Conservation (phyloP, 2,888 invertebrate genomes). For the Alviniconcha strummeri region DNA sequence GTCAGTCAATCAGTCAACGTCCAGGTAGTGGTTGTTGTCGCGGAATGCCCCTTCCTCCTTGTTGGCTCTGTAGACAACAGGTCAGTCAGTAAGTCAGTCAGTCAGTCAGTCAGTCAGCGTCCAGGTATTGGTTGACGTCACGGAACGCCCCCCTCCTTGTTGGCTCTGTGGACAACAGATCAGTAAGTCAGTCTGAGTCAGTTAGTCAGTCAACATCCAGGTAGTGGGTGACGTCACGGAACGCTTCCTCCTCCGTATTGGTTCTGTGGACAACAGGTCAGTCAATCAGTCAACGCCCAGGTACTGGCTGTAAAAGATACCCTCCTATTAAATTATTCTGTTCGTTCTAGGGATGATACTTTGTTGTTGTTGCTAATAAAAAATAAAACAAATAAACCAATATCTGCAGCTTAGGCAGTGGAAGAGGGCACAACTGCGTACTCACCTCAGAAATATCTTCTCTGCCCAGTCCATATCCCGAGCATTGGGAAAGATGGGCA, state of each 20-base stretch:
- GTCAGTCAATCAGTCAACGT: too few species aligned
- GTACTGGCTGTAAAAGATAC: too few species aligned
- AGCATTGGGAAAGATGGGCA: slow-evolving; percentile 58
- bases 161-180: slow-evolving; percentile 11
- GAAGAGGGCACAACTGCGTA: too few species aligned
- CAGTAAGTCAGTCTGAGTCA: too few species aligned
- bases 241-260: slow-evolving; percentile 76
- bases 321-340: too few species aligned
- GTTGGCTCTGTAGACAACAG: slow-evolving; percentile 22
- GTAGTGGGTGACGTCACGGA: slow-evolving; percentile 82
- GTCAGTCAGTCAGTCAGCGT: slow-evolving; percentile 82
- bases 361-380: too few species aligned
- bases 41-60: slow-evolving; percentile 78
- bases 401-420: too few species aligned
- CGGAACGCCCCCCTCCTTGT: slow-evolving; percentile 77
- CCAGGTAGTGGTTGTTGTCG: slow-evolving; percentile 83
- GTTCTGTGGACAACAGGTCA: slow-evolving; percentile 7
- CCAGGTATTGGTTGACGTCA: slow-evolving; percentile 83
- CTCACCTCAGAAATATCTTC: slow-evolving; percentile 16
- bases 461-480: slow-evolving; percentile 21
- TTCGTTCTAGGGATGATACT: too few species aligned
- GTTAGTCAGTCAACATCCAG: slow-evolving; percentile 76
- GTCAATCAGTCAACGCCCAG: too few species aligned
- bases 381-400: too few species aligned
- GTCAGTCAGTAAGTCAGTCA: too few species aligned